Base-by-base conservation (phyloP, 53 echinoderm and acorn worm species). In the Pentamera pediparva region DNA sequence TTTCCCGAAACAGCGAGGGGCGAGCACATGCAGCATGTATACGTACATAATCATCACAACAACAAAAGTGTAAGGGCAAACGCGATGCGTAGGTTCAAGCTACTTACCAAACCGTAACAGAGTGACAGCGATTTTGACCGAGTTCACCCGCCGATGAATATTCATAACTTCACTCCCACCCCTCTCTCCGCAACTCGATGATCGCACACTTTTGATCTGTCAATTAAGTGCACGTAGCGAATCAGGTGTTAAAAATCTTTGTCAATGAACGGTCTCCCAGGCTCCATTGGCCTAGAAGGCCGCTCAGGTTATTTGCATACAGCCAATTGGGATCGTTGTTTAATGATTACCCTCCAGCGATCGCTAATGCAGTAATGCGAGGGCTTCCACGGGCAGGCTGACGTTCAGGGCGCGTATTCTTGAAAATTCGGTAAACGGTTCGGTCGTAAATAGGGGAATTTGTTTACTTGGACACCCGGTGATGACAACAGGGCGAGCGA, bases 391-490 rank as follows among this genome's bases (percentile, higher is more conserved):
- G n/a, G n/a, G n/a, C n/a, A n/a, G n/a, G n/a, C n/a, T n/a, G n/a
- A n/a, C n/a, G n/a, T n/a, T n/a, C 21, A 20, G 1, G 35, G 62
- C 1, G 62, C 37, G 62, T 61, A 36, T 61, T 61, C 37, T 7
- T 33, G 21, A 52, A 31, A 13, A 9, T 62, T 19, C 6, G 39
- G 24, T 43, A 25, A 69, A 69, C 49, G 47, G 29, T 31, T 18
- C 49, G 29, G 43, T 69, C 29, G 2, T 67, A 67, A 41, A 67
- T 51, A 71, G 53, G 72, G 50, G 33, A 71, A 71, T 71, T 71
- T 71, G 72, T 71, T 71, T 71, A 71, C 72, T 33, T 18, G 73
- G 36, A 53, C 50, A 70, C 72, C 73, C 52, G 28, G 73, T 26
- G 35, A 37, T 72, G 54, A 51, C 51, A 72, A 33, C 34, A 33